Percentiles rank a stretch among this genome's conserved stretches.
phyloP scores from a whole-genome alignment of 2,888 invertebrate species.

The Apantesis nais region DNA sequence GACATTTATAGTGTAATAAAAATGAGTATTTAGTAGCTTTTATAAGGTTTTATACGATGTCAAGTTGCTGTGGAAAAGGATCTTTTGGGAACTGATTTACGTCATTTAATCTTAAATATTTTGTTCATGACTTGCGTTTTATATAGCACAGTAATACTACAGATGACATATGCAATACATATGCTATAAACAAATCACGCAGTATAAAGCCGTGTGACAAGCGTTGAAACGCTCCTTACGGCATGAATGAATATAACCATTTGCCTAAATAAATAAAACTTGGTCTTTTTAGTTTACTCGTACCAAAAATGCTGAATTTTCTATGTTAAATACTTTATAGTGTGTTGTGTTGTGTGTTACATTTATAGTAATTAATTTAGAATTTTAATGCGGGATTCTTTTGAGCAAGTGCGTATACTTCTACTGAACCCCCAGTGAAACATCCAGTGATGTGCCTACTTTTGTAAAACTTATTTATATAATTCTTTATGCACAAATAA shows the following conservation, averaged over 20 bases:
- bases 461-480: no score
- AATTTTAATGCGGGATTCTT: not conserved
- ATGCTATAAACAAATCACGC: not conserved
- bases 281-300: not conserved
- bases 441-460: no score
- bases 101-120: not conserved
- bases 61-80: slow-evolving; percentile 54
- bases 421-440: not conserved
- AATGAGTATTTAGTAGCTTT: slow-evolving; percentile 79
- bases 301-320: not conserved
- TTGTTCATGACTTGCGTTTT: slow-evolving; percentile 21
- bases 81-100: slow-evolving; percentile 18
- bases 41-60: slow-evolving; percentile 71
- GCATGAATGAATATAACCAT: not conserved
- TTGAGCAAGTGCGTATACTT: not conserved
- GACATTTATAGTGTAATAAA: slow-evolving; percentile 78
- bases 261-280: not conserved
- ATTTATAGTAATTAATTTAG: not conserved
- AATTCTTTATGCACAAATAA: no score
- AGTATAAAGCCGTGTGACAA: not conserved
- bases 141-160: not conserved
- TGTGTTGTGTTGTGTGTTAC: no score
- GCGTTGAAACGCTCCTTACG: not conserved
- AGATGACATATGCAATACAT: not conserved
- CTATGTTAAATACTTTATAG: no score